A percentile compares a stretch with the other conserved stretches of the same genome.
phyloP scores from a whole-genome alignment of 2,113 vertebrate species.

The Gyps fulvus region DNA sequence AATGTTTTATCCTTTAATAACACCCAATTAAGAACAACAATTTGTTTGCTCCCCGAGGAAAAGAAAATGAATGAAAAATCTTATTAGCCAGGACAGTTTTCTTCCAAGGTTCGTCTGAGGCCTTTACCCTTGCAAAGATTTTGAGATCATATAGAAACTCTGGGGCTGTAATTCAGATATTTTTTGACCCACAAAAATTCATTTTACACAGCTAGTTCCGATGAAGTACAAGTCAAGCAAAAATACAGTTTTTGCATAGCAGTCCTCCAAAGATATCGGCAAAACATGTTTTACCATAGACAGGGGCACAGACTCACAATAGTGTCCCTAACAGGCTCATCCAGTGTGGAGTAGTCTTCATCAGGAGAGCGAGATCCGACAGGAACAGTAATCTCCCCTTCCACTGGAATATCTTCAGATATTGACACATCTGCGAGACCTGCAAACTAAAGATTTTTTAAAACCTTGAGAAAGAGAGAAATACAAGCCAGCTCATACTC shows the following conservation, averaged over 20 bases:
- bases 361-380: constrained; percentile 74
- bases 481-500: background rate
- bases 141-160: background rate
- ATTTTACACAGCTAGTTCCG: accelerated
- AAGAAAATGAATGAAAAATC: background rate
- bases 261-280: background rate
- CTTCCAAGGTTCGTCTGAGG: background rate
- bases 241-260: background rate
- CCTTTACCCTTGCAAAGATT: background rate
- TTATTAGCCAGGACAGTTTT: background rate
- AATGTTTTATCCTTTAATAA: background rate
- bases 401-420: constrained; percentile 88
- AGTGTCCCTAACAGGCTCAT: constrained; percentile 92
- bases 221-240: background rate
- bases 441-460: constrained; percentile 72
- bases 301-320: constrained; percentile 75
- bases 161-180: background rate
- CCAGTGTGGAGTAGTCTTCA: constrained; percentile 88
- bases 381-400: constrained; percentile 92
- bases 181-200: background rate
- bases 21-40: background rate
- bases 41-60: background rate
- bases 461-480: background rate
- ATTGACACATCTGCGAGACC: constrained; percentile 91
- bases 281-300: background rate